Conservation (phyloP, 1,140 invertebrate species). For the Drosophila sechellia region DNA sequence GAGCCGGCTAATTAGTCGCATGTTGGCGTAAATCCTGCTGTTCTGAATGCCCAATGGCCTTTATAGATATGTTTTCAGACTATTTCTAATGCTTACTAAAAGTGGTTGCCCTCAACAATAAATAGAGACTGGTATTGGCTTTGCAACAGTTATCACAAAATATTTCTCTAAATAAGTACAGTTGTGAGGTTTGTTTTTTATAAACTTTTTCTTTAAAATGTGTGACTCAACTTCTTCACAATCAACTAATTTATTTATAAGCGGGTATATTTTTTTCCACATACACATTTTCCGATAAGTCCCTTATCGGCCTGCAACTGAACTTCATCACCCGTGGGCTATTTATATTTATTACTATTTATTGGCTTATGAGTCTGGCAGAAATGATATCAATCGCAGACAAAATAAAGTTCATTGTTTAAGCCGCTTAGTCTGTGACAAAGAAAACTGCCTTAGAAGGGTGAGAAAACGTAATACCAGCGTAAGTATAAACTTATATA, state of each 20-base stretch:
- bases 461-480: neutral
- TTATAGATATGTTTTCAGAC: neutral
- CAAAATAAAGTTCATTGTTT: slow-evolving; percentile 12
- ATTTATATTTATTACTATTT: slow-evolving; percentile 24
- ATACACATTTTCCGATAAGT: neutral
- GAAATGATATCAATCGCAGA: slow-evolving; percentile 21
- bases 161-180: no score
- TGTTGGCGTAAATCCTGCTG: neutral
- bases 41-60: neutral
- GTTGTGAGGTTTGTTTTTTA: no score
- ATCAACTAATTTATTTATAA: no score
- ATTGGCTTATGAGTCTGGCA: slow-evolving; percentile 29
- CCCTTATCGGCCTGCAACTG: neutral
- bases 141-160: no score
- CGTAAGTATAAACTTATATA: slow-evolving; percentile 3
- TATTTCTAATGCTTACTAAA: no score
- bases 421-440: slow-evolving; percentile 32
- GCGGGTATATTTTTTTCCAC: neutral
- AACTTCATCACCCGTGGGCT: neutral
- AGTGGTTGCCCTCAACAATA: no score
- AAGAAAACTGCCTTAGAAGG: slow-evolving; percentile 8
- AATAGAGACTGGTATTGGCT: no score
- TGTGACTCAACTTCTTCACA: no score
- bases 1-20: slow-evolving; percentile 24
- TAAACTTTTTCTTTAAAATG: no score